Percentiles rank a stretch among this genome's conserved stretches.
These are phyloP conservation scores for Euura saliciscinereae DNA, from an alignment of 1,140 invertebrate genomes.

Conservation along the genomic window DNA sequence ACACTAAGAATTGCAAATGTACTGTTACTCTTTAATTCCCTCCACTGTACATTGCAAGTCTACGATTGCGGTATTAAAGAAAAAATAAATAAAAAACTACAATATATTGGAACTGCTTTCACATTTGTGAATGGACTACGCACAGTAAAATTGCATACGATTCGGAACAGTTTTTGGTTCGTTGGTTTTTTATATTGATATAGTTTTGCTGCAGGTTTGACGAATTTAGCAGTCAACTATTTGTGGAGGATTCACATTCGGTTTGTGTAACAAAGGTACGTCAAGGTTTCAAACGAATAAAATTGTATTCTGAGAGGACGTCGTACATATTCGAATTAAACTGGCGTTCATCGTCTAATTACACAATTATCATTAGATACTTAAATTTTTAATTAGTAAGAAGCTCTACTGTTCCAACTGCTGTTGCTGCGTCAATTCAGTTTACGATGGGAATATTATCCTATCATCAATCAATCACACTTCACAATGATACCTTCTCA, in stretches of 20 bases:
- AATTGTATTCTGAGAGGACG: conserved; percentile 27
- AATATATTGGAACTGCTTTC: no score
- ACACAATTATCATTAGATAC: conserved; percentile 29
- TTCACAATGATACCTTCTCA: no score
- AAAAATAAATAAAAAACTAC: background rate
- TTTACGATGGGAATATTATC: no score
- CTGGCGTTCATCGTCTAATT: conserved; percentile 12
- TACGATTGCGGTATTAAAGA: background rate
- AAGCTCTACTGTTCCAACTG: conserved; percentile 30
- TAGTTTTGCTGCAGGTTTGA: no score
- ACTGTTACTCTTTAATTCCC: background rate
- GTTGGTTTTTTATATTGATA: no score
- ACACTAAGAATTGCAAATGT: background rate
- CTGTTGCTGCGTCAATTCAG: background rate
- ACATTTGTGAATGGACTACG: no score
- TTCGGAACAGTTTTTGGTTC: no score
- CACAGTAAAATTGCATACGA: no score
- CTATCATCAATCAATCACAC: no score
- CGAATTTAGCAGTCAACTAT: no score
- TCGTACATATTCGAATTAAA: no score
- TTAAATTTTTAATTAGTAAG: conserved; percentile 46
- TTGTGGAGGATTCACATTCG: no score
- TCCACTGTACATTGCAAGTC: background rate
- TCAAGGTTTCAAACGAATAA: conserved; percentile 9
- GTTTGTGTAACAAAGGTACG: background rate